phyloP scores from a whole-genome alignment of 2,797 vertebrate genomes.

The Zenarchopterus dispar region DNA sequence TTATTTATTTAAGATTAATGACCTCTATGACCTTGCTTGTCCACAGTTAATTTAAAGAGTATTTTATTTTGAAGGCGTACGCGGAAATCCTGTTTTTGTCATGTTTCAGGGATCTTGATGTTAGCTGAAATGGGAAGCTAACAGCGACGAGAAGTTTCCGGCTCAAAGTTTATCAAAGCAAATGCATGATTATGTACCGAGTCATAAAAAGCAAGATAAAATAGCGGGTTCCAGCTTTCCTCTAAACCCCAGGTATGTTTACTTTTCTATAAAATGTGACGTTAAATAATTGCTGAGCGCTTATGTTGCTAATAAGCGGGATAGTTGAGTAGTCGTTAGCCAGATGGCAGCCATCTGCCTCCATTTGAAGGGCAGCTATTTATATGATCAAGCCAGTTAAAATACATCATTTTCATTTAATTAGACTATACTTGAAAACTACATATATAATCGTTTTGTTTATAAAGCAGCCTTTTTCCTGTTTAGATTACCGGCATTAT shows the following conservation, averaged over 20 bases:
- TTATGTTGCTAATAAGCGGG: constrained; percentile 15
- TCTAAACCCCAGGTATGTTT: constrained; percentile 55
- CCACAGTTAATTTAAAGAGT: no score
- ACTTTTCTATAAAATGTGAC: not conserved
- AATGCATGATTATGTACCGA: not conserved
- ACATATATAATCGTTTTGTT: rapidly evolving
- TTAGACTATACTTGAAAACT: not conserved
- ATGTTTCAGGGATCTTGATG: not conserved
- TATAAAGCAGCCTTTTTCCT: no score
- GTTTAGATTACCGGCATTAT: not conserved
- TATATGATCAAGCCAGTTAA: not conserved
- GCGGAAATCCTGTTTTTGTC: constrained; percentile 26
- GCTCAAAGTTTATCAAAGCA: constrained; percentile 36
- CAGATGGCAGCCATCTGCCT: constrained; percentile 17
- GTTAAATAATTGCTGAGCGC: constrained; percentile 22
- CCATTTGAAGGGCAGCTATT: constrained; percentile 3
- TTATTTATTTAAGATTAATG: no score
- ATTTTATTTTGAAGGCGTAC: constrained; percentile 44
- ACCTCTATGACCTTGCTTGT: no score
- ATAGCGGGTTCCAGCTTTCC: constrained; percentile 26
- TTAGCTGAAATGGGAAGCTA: constrained; percentile 54
- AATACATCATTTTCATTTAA: rapidly evolving
- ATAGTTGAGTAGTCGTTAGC: constrained; percentile 41
- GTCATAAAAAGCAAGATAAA: constrained; percentile 50
- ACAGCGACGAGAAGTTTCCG: constrained; percentile 66